These are phyloP conservation scores for Theristicus caerulescens DNA, from an alignment of 2,113 vertebrate genomes.

Conservation along the genomic window DNA sequence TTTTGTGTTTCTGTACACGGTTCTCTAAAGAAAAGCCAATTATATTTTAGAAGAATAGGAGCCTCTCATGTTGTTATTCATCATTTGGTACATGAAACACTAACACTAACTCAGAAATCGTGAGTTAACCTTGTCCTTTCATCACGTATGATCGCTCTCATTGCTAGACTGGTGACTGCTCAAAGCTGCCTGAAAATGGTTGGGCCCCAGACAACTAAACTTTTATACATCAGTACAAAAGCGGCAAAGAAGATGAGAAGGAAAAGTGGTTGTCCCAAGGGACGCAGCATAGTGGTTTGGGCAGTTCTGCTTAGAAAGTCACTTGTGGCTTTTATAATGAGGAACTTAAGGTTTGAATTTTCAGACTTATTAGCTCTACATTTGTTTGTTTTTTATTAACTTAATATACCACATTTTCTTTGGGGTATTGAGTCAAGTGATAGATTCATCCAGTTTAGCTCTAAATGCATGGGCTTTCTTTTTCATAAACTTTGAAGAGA, in stretches of 20 bases:
- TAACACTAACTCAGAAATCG: background rate
- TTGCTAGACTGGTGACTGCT: background rate
- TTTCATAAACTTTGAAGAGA: background rate
- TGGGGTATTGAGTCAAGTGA: slow-evolving; percentile 9
- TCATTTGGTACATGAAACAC: slow-evolving; percentile 28
- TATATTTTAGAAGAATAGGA: slow-evolving; percentile 50
- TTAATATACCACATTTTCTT: slow-evolving; percentile 34
- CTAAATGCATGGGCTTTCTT: background rate
- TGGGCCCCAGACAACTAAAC: background rate
- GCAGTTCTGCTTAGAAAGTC: slow-evolving; percentile 39
- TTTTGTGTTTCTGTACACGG: background rate
- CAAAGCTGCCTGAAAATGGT: slow-evolving; percentile 26
- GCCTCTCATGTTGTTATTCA: slow-evolving; percentile 41
- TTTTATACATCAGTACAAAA: slow-evolving; percentile 42
- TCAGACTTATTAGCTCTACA: slow-evolving; percentile 45
- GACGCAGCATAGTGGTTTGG: background rate
- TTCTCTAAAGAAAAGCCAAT: slow-evolving; percentile 45
- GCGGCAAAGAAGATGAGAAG: slow-evolving; percentile 43
- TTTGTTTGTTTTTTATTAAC: slow-evolving; percentile 55
- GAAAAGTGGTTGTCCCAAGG: slow-evolving; percentile 26
- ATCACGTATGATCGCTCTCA: background rate
- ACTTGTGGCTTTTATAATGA: slow-evolving; percentile 59
- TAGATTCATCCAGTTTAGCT: slow-evolving; percentile 26
- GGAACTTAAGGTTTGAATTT: slow-evolving; percentile 59
- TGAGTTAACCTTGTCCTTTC: slow-evolving; percentile 33